phyloP scores from a whole-genome alignment of 1,140 invertebrate species.

The Bombus waltoni region DNA sequence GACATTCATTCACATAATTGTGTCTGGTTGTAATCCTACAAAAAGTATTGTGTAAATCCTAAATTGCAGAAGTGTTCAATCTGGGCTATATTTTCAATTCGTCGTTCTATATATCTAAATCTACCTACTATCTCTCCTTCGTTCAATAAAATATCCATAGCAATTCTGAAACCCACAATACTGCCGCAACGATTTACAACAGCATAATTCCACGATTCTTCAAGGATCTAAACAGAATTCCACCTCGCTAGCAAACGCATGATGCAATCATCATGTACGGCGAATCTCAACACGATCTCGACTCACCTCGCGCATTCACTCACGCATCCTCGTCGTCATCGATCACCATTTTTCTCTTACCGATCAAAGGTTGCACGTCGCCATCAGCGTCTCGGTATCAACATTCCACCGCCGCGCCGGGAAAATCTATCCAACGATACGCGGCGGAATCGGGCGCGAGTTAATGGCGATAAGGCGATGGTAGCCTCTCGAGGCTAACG shows the following conservation, averaged over 20 bases:
- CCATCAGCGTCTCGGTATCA: slow-evolving; percentile 9
- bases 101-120: no score
- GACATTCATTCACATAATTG: fast-evolving
- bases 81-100: no score
- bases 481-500: slow-evolving; percentile 6
- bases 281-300: background rate
- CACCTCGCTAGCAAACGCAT: background rate
- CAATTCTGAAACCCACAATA: background rate
- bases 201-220: background rate
- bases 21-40: no score
- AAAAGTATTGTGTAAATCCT: no score
- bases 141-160: background rate
- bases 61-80: no score
- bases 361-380: slow-evolving; percentile 16
- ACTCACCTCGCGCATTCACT: background rate
- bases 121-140: no score
- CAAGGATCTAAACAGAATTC: background rate
- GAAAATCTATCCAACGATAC: slow-evolving; percentile 22
- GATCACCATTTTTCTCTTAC: background rate
- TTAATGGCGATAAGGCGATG: slow-evolving; percentile 25
- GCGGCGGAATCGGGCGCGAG: slow-evolving; percentile 7
- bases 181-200: background rate
- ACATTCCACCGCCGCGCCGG: background rate
- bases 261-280: background rate
- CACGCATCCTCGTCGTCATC: background rate